A percentile compares a stretch with the other conserved stretches of the same genome.
These are phyloP conservation scores for Magallana nippona DNA, from an alignment of 2,888 invertebrate genomes.

Conservation along the genomic window DNA sequence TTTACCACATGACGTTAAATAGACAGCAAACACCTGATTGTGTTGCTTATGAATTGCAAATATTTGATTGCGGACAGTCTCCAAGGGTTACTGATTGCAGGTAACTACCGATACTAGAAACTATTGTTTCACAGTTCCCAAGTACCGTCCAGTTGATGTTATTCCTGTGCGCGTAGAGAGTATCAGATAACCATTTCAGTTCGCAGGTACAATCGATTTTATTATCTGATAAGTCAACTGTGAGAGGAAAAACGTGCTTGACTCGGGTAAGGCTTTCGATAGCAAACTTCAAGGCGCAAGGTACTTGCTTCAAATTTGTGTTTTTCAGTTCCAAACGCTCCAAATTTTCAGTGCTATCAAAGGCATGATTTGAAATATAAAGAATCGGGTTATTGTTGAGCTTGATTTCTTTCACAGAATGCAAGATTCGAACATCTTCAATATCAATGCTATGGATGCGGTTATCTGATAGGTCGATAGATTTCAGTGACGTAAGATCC, in stretches of 20 bases:
- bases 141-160: conserved; percentile 2
- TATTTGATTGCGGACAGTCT: neutral
- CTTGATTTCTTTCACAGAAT: conserved; percentile 45
- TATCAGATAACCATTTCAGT: conserved; percentile 56
- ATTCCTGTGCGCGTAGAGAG: neutral
- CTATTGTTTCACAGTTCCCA: conserved; percentile 27
- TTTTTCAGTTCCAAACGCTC: conserved; percentile 52
- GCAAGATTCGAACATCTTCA: conserved; percentile 56
- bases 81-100: neutral
- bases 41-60: neutral
- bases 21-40: too few relatives aligned
- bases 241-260: neutral
- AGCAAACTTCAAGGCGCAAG: conserved; percentile 54
- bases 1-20: too few relatives aligned
- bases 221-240: conserved; percentile 47
- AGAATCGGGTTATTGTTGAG: conserved; percentile 59
- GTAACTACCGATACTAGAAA: conserved; percentile 19
- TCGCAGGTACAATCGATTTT: conserved; percentile 63
- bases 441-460: conserved; percentile 61
- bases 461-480: conserved; percentile 58
- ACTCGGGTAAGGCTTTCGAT: neutral
- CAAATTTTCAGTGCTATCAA: conserved; percentile 52
- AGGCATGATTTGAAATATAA: conserved; percentile 61
- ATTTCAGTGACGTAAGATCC: conserved; percentile 50
- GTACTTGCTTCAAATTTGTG: conserved; percentile 55